A percentile compares a stretch with the other conserved stretches of the same genome.
Conservation (phyloP, 2,797 vertebrate genomes). For the Siniperca obscura region DNA sequence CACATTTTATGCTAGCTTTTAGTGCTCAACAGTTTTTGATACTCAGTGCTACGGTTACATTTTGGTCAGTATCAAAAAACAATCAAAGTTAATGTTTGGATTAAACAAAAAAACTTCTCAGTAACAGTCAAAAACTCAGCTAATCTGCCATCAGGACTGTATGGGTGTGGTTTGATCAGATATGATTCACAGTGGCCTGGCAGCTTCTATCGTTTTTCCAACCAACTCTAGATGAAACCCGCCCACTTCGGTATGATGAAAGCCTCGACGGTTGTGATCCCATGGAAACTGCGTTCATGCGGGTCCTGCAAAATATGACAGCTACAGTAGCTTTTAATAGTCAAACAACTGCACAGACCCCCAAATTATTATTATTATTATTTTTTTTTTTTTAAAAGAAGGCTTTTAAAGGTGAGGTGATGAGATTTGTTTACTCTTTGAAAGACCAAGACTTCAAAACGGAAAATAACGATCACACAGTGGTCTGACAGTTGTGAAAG, state of each 20-base stretch:
- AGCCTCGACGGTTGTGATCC: too few relatives aligned
- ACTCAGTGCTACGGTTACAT: neutral
- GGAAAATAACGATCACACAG: constrained; percentile 29
- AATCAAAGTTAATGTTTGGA: neutral
- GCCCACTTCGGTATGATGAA: too few relatives aligned
- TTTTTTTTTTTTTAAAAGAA: too few relatives aligned
- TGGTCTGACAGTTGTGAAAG: constrained; percentile 18
- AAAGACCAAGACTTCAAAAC: constrained; percentile 41
- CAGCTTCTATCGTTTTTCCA: too few relatives aligned
- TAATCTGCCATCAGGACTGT: neutral
- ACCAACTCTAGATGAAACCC: too few relatives aligned
- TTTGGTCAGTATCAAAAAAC: neutral
- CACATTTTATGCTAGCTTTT: neutral
- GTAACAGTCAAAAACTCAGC: neutral
- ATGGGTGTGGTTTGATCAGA: neutral
- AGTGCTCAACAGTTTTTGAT: neutral
- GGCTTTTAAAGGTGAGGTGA: neutral
- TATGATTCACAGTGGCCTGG: neutral
- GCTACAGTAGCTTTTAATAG: too few relatives aligned
- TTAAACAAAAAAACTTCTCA: neutral
- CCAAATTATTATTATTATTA: too few relatives aligned
- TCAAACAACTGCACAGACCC: neutral
- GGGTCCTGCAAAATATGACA: too few relatives aligned
- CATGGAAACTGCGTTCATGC: too few relatives aligned
- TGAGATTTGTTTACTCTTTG: constrained; percentile 36